Evolutionary conservation across 2,888 invertebrate genomes (phyloP).

Genomic region (Leptinotarsa haldemani): DNA sequence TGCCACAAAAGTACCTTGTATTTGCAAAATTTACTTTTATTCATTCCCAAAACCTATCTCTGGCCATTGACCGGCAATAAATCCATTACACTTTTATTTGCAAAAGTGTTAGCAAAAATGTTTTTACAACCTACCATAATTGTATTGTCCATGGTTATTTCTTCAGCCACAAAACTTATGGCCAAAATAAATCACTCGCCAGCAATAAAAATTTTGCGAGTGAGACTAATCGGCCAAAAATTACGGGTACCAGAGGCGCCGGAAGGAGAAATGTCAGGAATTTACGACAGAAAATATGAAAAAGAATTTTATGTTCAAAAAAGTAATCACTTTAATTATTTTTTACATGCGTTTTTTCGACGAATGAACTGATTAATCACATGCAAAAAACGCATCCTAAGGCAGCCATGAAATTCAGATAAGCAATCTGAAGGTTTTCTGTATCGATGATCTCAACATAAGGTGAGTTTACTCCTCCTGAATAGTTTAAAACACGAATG

Average conservation of each 20-base stretch:
- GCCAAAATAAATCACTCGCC: conserved; percentile 34
- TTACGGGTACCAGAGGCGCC: conserved; percentile 16
- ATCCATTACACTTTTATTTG: conserved; percentile 43
- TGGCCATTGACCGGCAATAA: conserved; percentile 40
- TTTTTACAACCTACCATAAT: conserved; percentile 42
- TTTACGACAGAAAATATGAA: not conserved
- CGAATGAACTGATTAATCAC: not conserved
- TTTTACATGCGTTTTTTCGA: not conserved
- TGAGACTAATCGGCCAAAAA: conserved; percentile 35
- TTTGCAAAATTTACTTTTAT: conserved; percentile 1
- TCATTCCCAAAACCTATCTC: conserved; percentile 20
- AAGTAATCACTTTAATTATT: not conserved
- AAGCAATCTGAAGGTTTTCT: too few species aligned
- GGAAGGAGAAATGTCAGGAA: not conserved
- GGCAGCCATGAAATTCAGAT: not conserved
- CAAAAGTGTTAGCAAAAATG: conserved; percentile 38
- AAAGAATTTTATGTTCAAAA: not conserved
- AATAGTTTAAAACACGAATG: too few species aligned
- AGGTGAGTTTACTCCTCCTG: too few species aligned
- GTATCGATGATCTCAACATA: too few species aligned
- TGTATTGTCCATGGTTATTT: conserved; percentile 40
- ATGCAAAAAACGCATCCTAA: not conserved
- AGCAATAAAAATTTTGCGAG: conserved; percentile 35
- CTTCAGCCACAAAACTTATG: conserved; percentile 36
- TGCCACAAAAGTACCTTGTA: not conserved